phyloP scores from a whole-genome alignment of 2,113 vertebrate genomes.

The Bufo bufo region DNA sequence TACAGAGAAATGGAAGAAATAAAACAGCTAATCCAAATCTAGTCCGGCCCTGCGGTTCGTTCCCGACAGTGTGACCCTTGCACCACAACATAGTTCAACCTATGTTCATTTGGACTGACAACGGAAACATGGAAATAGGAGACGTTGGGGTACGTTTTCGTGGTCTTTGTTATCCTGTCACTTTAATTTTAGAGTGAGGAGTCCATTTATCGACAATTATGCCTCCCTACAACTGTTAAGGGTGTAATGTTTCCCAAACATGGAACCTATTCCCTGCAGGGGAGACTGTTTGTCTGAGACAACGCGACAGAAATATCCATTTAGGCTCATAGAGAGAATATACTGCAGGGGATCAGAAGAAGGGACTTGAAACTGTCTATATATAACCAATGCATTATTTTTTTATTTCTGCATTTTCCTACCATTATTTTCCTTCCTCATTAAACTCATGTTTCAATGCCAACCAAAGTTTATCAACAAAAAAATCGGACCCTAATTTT shows the following conservation, averaged over 20 bases:
- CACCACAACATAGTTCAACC: not conserved
- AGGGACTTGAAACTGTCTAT: not conserved
- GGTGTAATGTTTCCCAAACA: conserved; percentile 32
- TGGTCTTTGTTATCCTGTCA: conserved; percentile 31
- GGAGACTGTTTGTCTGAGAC: not conserved
- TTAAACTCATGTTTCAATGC: not conserved
- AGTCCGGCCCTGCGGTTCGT: not conserved
- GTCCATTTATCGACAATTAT: conserved; percentile 15
- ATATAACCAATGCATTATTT: too few relatives aligned
- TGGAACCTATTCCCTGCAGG: not conserved
- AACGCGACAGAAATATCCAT: not conserved
- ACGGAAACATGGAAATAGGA: conserved; percentile 8
- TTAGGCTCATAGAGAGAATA: not conserved
- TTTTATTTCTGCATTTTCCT: too few relatives aligned
- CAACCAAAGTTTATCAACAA: not conserved
- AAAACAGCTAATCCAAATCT: not conserved
- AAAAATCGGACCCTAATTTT: too few relatives aligned
- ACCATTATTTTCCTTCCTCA: not conserved
- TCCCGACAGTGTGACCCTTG: not conserved
- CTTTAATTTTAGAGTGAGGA: not conserved
- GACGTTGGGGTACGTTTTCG: not conserved
- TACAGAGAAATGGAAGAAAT: not conserved
- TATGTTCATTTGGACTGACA: not conserved
- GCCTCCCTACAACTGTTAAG: conserved; percentile 12
- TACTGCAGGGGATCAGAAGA: not conserved